Evolutionary conservation across 2,888 invertebrate species (phyloP).

Genomic region (Sylvicola cinctus): DNA sequence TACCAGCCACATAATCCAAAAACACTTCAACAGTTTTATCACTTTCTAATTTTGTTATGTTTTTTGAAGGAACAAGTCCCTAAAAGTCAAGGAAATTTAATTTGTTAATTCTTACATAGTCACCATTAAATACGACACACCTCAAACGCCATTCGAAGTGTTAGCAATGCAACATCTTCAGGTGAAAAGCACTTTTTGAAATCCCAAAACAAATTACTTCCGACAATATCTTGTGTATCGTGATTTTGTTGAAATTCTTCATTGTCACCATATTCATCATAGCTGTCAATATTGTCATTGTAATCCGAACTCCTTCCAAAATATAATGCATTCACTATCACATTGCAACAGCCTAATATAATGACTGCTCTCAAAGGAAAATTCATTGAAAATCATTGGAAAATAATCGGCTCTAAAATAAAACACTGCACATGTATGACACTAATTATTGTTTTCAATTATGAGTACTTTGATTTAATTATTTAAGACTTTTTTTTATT

Average conservation of each 20-base stretch:
- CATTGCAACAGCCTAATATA: too few species aligned
- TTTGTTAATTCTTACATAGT: neutral
- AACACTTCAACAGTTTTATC: slow-evolving; percentile 16
- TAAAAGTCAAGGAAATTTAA: slow-evolving; percentile 7
- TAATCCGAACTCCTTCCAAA: too few species aligned
- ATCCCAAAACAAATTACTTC: slow-evolving; percentile 16
- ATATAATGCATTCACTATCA: too few species aligned
- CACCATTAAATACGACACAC: slow-evolving; percentile 7
- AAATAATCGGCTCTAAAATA: too few species aligned
- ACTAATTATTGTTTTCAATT: too few species aligned
- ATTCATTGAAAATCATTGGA: too few species aligned
- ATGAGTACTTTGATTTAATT: too few species aligned
- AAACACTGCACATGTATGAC: too few species aligned
- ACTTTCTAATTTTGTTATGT: slow-evolving; percentile 13
- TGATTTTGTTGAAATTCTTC: slow-evolving; percentile 6
- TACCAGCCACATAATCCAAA: slow-evolving; percentile 18
- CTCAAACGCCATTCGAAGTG: slow-evolving; percentile 20
- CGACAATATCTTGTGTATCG: slow-evolving; percentile 14
- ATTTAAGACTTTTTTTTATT: too few species aligned
- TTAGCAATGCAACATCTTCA: slow-evolving; percentile 18
- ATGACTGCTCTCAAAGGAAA: too few species aligned
- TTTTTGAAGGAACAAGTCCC: slow-evolving; percentile 17
- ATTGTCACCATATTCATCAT: slow-evolving; percentile 6
- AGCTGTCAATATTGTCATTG: slow-evolving; percentile 2
- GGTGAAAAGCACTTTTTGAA: slow-evolving; percentile 19